Base-by-base conservation (phyloP, 2,797 vertebrate species). In the Buphagus erythrorhynchus region DNA sequence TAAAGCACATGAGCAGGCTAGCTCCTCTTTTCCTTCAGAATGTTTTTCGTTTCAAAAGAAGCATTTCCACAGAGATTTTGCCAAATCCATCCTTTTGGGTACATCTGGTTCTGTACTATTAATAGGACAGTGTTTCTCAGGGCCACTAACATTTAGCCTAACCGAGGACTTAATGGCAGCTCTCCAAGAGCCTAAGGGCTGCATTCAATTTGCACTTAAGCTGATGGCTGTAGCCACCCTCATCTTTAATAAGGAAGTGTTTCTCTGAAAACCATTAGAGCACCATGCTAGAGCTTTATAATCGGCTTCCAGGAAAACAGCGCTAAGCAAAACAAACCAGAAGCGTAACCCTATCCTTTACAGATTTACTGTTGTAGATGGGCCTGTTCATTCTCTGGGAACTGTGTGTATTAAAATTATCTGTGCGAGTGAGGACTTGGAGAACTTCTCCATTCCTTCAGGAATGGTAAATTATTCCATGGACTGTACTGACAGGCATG, bases 101-200 rank as follows among this genome's bases (percentile, higher is more conserved):
- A 96, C 91, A 86, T 91, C 84, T 94, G 89, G 78, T 95, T 86
- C 95, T 91, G 61, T 63, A 6, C 92, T 95, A 95, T 92, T 82
- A 90, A 93, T 84, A 94, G 91, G 28, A 89, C 0, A 0, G 78
- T 93, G 81, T 48, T 94, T 91, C 71, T 76, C 65, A 92, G 93
- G 91, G 84, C 89, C 95, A 80, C 75, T 72, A 95, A 83, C 62
- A 26, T 96, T 77, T 65, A 94, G 87, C 78, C 49, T 72, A 79
- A 81, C 63, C 19, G 79, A 93, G 46, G 68, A 63, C 76, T 94
- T 82, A 11, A 43, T 93, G 95, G 94, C 91, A 93, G 58, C 54
- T 88, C 73, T 90, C 87, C 96, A 96, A 79, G 62, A 95, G 62
- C 66, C 94, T 69, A 65, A 95, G 65, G 95, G 90, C 83, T 85